Evolutionary conservation across 64 coral and sea anemone species (phyloP), one percentile per base, ranked within the genome.

Genomic region (Montipora capricornis): DNA sequence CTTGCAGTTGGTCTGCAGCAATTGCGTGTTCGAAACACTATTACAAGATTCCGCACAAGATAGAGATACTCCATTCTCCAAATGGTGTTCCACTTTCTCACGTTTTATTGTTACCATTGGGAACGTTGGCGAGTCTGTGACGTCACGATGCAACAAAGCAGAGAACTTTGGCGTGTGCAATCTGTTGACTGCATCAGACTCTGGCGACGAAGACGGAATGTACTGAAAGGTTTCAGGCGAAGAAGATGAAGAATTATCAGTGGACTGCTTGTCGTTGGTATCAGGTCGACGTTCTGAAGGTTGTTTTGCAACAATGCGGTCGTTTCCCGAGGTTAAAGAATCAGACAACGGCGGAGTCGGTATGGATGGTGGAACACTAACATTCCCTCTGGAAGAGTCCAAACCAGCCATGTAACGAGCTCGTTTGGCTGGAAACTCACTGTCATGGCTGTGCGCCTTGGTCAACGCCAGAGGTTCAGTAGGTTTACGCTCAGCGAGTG

Each of bases 171-270:
- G 96, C 45, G 83, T 98, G 77, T 95, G 89, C 1, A 75, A 58
- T 89, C 79, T 98, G 49, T 92, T 98, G 55, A 91, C 73, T 53
- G 96, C 89, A 69, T 98, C 96, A 20, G 85, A 94, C 71, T 98
- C 96, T 5, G 96, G 96, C 88, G 96, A 98, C 26, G 96, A 98
- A 20, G 96, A 98, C 20, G 93, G 85, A 44, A 98, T 82, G 49
- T 98, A 98, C 49, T 98, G 96, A 26, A 95, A 67, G 47, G 92
- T 92, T 55, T 94, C 92, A n/a, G 96, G 93, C 77, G 96, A 98
- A 5, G 96, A 87, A 15, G 96, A 91, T 55, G 81, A 91, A 7
- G 95, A 96, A 82, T 87, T 94, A 51, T 76, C 66, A 6, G 48
- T 49, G 0, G 87, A 87, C 37, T 79, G 71, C 75, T 80, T 92